Base-by-base conservation (phyloP, 37 sponge, comb jelly and placozoan species). In the Chondrilla cf. caribensis region DNA sequence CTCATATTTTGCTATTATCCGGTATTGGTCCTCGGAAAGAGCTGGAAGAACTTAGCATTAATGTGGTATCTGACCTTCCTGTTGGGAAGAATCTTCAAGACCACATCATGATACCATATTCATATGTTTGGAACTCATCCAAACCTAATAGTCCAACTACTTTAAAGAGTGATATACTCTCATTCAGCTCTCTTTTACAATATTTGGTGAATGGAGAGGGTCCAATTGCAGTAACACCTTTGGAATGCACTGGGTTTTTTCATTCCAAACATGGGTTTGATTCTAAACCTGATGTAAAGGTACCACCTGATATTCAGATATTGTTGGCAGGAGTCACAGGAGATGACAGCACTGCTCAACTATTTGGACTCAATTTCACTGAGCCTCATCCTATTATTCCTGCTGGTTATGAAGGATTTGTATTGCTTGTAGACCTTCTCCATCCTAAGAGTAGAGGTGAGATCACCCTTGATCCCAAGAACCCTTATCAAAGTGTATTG, bases 381-480 rank as follows among this genome's bases (percentile, higher is more conserved):
- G 37, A 17, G 8, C 51, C 75, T 70, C 21, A 19, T 0, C 21
- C 18, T 39, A 1, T 38, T 1, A 80, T 84, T 80, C 84, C 83
- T 35, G 58, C 73, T 14, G 11, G 21, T 0, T 26, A 22, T n/a
- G 51, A 42, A 58, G 84, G 59, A 0, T 83, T 60, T 40, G 32
- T 37, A 0, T 17, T 88, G 14, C 17, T 79, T 37, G 70, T 86
- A 18, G 44, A 2, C 51, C 59, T 87, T 5, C 83, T 92, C 3
- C 89, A 87, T 32, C 92, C 92, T 35, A 88, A 86, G 42, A 86
- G 90, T 47, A 42, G 31, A 19, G 96, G 96, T 17, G 71, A 85
- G 22, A 60, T 95, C 11, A 15, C 15, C 9, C 76, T 95, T 0
- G 41, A 85, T 28, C 67, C 47, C 19, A 38, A 62, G 7, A 66